phyloP scores from a whole-genome alignment of 2,888 invertebrate genomes.

The Nomada fucata region DNA sequence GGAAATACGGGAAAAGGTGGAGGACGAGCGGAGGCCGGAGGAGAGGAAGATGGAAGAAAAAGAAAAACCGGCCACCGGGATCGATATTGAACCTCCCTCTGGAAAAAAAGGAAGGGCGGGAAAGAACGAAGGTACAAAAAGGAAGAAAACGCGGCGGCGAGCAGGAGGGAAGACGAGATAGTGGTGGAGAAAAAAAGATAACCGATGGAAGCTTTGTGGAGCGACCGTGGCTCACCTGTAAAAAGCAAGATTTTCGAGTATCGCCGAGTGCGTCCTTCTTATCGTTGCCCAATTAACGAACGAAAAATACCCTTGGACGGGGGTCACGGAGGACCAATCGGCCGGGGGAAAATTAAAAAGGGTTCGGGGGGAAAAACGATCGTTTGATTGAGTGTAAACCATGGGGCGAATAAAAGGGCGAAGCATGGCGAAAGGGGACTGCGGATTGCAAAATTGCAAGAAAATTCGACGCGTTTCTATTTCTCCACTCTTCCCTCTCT shows the following conservation, averaged over 20 bases:
- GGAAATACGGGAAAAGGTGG: slow-evolving; percentile 65
- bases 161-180: slow-evolving; percentile 1
- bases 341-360: too few species aligned
- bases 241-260: slow-evolving; percentile 65
- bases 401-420: slow-evolving; percentile 26
- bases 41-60: slow-evolving; percentile 40
- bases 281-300: neutral
- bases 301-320: neutral
- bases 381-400: slow-evolving; percentile 3
- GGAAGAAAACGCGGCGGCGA: slow-evolving; percentile 63
- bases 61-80: slow-evolving; percentile 55
- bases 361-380: neutral
- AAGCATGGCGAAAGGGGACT: neutral
- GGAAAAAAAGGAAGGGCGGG: slow-evolving; percentile 59
- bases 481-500: too few species aligned
- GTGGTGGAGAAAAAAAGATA: neutral
- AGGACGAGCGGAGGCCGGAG: neutral
- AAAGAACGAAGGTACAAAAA: slow-evolving; percentile 69
- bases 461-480: slow-evolving; percentile 44
- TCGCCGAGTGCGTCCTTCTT: slow-evolving; percentile 3
- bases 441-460: slow-evolving; percentile 45
- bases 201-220: slow-evolving; percentile 64
- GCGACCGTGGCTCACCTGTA: slow-evolving; percentile 62
- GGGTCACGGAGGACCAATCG: too few species aligned
- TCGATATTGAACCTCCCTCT: slow-evolving; percentile 68